Percentiles rank a stretch among this genome's conserved stretches.
Evolutionary conservation across 2,113 vertebrate species (phyloP).

Genomic region (Macroglossus sobrinus): DNA sequence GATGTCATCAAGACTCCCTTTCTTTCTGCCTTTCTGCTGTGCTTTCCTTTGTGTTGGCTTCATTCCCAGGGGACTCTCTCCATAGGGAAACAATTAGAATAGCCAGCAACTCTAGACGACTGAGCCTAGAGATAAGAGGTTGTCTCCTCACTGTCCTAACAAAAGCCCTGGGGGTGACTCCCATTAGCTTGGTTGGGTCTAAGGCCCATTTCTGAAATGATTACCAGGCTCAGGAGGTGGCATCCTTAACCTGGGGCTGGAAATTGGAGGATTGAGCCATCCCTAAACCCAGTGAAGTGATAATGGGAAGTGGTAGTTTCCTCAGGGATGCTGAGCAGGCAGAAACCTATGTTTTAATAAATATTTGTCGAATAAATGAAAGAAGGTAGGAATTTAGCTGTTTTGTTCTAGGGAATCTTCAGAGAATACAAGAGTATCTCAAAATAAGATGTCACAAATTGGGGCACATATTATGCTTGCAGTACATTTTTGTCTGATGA

Average conservation of each 20-base stretch:
- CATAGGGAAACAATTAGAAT: slow-evolving; percentile 50
- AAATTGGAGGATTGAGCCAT: neutral
- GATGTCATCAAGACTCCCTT: neutral
- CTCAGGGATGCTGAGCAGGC: neutral
- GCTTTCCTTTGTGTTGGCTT: slow-evolving; percentile 9
- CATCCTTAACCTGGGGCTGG: neutral
- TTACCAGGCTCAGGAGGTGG: neutral
- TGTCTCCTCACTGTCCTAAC: slow-evolving; percentile 42
- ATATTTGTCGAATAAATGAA: neutral
- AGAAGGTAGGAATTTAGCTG: neutral
- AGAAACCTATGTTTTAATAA: neutral
- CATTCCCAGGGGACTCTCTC: slow-evolving; percentile 32
- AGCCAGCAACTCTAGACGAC: slow-evolving; percentile 4
- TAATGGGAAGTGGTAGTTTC: neutral
- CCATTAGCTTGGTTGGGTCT: slow-evolving; percentile 52
- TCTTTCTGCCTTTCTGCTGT: neutral
- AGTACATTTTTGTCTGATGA: neutral
- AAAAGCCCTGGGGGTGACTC: neutral
- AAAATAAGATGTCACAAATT: neutral
- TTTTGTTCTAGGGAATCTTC: neutral
- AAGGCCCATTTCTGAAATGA: slow-evolving; percentile 40
- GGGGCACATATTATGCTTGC: neutral
- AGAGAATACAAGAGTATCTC: neutral
- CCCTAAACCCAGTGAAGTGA: neutral
- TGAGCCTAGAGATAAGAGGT: slow-evolving; percentile 40